Evolutionary conservation across 2,113 vertebrate species (phyloP).

Genomic region (Anolis sagrei): DNA sequence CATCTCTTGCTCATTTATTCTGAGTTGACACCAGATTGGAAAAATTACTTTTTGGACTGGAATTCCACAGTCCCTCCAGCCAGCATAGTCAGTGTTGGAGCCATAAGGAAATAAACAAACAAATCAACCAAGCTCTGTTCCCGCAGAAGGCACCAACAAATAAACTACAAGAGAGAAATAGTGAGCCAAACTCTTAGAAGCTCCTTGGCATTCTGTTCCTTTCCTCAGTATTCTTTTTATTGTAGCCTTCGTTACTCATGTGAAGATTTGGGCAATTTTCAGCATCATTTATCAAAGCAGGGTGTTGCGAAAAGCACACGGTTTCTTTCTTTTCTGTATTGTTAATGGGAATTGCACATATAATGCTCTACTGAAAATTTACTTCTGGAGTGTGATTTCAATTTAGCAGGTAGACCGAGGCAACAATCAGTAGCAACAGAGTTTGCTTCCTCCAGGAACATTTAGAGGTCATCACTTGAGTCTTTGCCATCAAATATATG

Average conservation of each 20-base stretch:
- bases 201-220: neutral
- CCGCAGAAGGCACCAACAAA: neutral
- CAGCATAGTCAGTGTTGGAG: no score
- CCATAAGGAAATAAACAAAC: no score
- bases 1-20: no score
- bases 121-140: neutral
- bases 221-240: neutral
- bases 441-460: conserved; percentile 24
- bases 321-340: neutral
- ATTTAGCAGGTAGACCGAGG: conserved; percentile 16
- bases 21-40: no score
- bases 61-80: neutral
- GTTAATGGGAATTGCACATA: conserved; percentile 9
- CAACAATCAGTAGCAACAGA: neutral
- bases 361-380: conserved; percentile 24
- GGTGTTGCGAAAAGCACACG: neutral
- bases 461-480: conserved; percentile 2
- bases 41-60: neutral
- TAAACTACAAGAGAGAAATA: neutral
- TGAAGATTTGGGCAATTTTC: conserved; percentile 11
- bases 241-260: neutral
- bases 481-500: neutral
- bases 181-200: neutral
- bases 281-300: neutral
- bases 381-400: conserved; percentile 23